Base-by-base conservation (phyloP, 2,888 invertebrate genomes). In the Philopedon plagiatum region DNA sequence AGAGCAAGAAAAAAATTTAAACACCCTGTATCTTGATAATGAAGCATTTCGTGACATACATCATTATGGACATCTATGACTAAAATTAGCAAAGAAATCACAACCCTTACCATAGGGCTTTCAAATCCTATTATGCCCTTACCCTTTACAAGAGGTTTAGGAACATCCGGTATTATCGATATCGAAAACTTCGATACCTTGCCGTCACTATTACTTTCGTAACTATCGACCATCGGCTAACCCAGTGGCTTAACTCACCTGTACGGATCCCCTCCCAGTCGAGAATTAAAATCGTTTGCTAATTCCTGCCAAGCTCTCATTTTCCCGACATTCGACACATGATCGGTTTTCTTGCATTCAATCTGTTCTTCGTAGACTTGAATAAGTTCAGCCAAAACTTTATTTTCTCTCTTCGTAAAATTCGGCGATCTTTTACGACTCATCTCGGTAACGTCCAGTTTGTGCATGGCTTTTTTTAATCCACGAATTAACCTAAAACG, bases 271-370 rank as follows among this genome's bases (percentile, higher is more conserved):
- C 70, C 63, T 13, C 71, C 71, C 11, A 61, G 19, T 5, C 44
- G 54, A 13, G 32, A 46, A 62, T 71, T 71, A 62, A 71, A 71
- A 34, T 71, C 71, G 5, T 62, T 66, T 21, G 71, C 44, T 41
- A 71, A 54, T 13, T 66, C 71, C 8, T 66, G 51, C 71, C 71
- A 71, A 7, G 71, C 71, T 54, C 66, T 37, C n/a, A 9, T 60
- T 62, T 71, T 71, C 15, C 32, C 51, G 0, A 62, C 23, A 18
- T 54, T 71, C 13, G 71, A 41, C 7, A 44, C 62, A n/a, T 65
- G 56, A 15, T 61, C 65, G 21, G 61, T 66, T 26, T 61, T 54
- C 32, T 62, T 71, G 19, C 39, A 21, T 29, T 71, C 58, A 41
- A 71, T 66, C 23, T 58, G 58, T 13, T 57, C 60, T 34, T 41